phyloP scores from a whole-genome alignment of 2,797 vertebrate species.

The Epinephelus coioides region DNA sequence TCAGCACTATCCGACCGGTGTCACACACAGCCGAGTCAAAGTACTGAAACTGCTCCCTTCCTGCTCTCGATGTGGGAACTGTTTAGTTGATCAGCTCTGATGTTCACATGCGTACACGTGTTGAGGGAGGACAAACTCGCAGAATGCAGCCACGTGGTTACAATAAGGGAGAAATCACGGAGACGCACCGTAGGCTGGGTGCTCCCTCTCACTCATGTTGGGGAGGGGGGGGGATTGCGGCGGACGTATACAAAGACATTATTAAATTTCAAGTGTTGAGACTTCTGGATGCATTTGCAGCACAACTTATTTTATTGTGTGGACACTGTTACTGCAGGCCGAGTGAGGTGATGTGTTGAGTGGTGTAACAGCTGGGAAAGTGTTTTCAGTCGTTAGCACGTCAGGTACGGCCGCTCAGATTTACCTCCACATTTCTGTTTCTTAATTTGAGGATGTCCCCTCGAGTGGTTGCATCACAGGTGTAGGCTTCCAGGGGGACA shows the following conservation, averaged over 20 bases:
- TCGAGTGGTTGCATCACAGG: too few relatives aligned
- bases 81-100: slow-evolving; percentile 39
- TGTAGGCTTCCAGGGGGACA: too few relatives aligned
- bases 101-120: slow-evolving; percentile 49
- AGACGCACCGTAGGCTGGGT: slow-evolving; percentile 16
- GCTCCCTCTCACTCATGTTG: slow-evolving; percentile 14
- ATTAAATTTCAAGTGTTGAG: slow-evolving; percentile 9
- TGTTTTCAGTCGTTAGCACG: background rate
- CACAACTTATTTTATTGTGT: background rate
- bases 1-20: slow-evolving; percentile 23
- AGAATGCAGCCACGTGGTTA: slow-evolving; percentile 67
- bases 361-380: background rate
- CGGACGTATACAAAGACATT: background rate
- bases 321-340: too few relatives aligned
- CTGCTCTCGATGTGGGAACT: background rate
- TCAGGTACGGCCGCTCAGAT: background rate
- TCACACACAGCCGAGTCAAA: slow-evolving; percentile 19
- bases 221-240: background rate
- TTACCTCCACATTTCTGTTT: background rate
- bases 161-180: slow-evolving; percentile 45
- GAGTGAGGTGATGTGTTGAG: background rate
- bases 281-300: background rate
- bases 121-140: slow-evolving; percentile 42
- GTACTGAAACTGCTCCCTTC: slow-evolving; percentile 41
- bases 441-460: background rate